Conservation (phyloP, 1,140 invertebrate genomes). For the Eueides isabella region DNA sequence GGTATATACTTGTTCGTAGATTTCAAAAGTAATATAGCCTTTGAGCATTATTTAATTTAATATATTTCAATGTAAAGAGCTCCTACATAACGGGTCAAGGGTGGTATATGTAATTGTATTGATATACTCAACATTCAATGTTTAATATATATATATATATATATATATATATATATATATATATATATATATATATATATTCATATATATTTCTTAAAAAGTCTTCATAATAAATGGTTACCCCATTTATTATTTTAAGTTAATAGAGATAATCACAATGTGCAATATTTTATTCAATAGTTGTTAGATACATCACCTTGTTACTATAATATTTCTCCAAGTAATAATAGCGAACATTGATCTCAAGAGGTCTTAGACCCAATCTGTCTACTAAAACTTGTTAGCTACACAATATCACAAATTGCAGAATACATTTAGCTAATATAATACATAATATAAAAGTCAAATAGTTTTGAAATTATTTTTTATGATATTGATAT, state of each 20-base stretch:
- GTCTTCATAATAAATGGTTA: too few species aligned
- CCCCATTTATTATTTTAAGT: too few species aligned
- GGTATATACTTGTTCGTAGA: neutral
- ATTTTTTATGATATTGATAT: neutral
- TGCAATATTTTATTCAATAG: neutral
- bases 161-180: too few species aligned
- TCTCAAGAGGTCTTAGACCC: neutral
- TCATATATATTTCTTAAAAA: too few species aligned
- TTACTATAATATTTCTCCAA: conserved; percentile 2
- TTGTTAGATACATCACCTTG: neutral
- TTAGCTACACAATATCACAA: conserved; percentile 59
- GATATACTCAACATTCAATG: conserved; percentile 11
- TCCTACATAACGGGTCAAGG: conserved; percentile 20
- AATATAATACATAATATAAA: conserved; percentile 66
- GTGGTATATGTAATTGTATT: conserved; percentile 7
- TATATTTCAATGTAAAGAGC: conserved; percentile 23
- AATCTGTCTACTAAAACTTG: conserved; percentile 28
- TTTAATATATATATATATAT: neutral
- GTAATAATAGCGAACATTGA: conserved; percentile 23
- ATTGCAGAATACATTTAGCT: conserved; percentile 55
- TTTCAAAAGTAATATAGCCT: neutral
- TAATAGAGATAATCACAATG: too few species aligned
- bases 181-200: too few species aligned
- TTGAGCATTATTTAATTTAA: conserved; percentile 17
- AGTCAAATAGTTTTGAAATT: conserved; percentile 62